Conservation (phyloP, 2,888 invertebrate species). For the Tetranychus truncatus region DNA sequence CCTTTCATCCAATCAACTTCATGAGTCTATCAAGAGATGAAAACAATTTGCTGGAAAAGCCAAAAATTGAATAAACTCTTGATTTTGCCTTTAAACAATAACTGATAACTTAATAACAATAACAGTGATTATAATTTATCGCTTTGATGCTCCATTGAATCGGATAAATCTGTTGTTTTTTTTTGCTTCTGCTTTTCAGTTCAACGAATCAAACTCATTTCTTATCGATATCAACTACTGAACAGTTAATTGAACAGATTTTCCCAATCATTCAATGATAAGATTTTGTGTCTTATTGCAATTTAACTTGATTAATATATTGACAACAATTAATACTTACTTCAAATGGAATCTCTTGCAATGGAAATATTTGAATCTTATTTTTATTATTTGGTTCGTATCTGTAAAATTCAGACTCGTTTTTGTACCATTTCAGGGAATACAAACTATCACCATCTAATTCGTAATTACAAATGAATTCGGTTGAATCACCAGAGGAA, state of each 20-base stretch:
- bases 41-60: neutral
- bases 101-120: neutral
- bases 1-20: neutral
- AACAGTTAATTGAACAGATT: too few relatives aligned
- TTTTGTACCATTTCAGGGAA: neutral
- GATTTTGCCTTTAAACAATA: neutral
- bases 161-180: neutral
- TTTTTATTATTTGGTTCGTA: neutral
- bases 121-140: neutral
- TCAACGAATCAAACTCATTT: too few relatives aligned
- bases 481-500: neutral
- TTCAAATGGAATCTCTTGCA: neutral
- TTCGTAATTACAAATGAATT: neutral
- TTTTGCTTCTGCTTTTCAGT: neutral
- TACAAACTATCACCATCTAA: neutral
- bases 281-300: neutral
- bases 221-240: too few relatives aligned
- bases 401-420: neutral
- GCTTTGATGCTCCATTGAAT: neutral
- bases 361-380: neutral
- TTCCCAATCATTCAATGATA: neutral
- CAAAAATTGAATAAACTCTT: neutral
- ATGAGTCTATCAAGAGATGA: neutral
- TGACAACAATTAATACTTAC: neutral
- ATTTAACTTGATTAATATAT: neutral